Conservation (phyloP, 2,797 vertebrate species). For the Thripadectes ignobilis region DNA sequence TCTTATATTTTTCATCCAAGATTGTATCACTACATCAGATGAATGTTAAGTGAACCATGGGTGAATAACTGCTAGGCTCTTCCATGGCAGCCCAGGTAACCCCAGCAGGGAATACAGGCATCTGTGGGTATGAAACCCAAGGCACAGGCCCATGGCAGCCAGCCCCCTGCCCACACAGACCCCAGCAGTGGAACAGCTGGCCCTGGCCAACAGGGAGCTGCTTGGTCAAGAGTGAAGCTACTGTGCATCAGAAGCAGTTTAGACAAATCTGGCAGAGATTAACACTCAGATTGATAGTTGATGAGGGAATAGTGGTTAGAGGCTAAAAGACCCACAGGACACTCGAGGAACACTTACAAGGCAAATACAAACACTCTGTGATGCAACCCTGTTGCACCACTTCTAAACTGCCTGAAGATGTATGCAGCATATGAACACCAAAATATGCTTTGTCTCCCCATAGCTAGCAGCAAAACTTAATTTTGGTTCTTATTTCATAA, state of each 20-base stretch:
- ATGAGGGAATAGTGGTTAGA: neutral
- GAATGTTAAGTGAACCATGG: neutral
- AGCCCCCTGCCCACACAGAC: neutral
- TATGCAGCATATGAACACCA: neutral
- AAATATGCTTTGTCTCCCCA: neutral
- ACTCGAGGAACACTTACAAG: neutral
- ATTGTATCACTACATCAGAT: neutral
- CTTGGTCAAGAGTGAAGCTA: rapidly evolving
- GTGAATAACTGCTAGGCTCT: neutral
- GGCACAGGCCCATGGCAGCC: neutral
- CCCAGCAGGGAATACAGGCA: neutral
- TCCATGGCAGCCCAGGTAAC: neutral
- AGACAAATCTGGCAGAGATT: neutral
- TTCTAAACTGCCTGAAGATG: neutral
- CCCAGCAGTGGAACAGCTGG: rapidly evolving
- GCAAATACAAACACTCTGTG: neutral
- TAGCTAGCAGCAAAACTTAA: neutral
- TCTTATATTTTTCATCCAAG: neutral
- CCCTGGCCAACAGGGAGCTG: neutral
- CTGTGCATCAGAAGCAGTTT: neutral
- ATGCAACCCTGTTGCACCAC: neutral
- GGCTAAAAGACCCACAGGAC: neutral
- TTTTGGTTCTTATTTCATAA: neutral
- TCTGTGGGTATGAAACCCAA: neutral
- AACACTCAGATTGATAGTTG: neutral